Evolutionary conservation across 2,797 vertebrate species (phyloP), one percentile per base, ranked within the genome.

Genomic region (Pteronotus mesoamericanus): DNA sequence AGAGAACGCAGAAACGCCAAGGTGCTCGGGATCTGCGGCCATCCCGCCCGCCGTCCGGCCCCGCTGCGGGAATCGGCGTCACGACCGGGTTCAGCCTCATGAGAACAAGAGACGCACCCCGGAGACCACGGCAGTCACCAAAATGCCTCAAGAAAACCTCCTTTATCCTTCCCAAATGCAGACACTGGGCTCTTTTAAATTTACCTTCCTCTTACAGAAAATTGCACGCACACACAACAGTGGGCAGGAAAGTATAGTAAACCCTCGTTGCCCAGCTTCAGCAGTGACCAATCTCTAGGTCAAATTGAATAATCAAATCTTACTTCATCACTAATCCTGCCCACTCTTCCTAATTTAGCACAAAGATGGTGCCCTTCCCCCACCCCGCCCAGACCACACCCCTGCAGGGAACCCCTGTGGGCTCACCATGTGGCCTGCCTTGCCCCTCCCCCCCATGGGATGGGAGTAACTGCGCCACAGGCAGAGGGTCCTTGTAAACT

Each of bases 321-420:
- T 21, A 37, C 12, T 55, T 59, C 32, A 2, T 61, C 53, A 71
- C 48, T 22, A 32, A 59, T 4, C 11, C 53, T 8, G 2, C 51
- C 19, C 57, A 15, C 42, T 22, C 77, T 55, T 44, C 51, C 53
- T 21, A 34, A 8, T 46, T 29, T 4, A 21, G 18, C 32, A 12
- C 46, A 6, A 19, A 42, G 18, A 29, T 8, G 71, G 6, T 0
- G 0, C 6, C 51, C 26, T 2, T 39, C 4, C n/a, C 29, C n/a
- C n/a, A n/a, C n/a, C 37, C 24, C 11, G 2, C 11, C 26, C 3
- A 16, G 2, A 5, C 6, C 2, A 0, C 6, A 9, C 7, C 18
- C 42, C 34, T 1, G 2, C 22, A 0, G 4, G 68, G 8, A 22
- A 37, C 57, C 39, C 22, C 11, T 4, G 51, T 16, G 32, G 16